phyloP scores from a whole-genome alignment of 2,888 invertebrate genomes.

The Dugesia japonica region DNA sequence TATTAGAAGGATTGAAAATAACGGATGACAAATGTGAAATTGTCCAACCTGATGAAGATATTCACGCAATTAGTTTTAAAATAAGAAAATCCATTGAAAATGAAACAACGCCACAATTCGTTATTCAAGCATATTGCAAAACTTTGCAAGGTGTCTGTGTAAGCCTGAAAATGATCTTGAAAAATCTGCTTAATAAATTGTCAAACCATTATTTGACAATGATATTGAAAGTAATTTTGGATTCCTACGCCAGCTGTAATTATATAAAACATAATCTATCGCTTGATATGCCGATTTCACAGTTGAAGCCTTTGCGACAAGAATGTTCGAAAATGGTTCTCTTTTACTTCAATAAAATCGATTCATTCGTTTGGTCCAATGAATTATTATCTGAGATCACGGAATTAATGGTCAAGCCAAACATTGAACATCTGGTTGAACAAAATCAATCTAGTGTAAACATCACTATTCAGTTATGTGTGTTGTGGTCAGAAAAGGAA shows the following conservation, averaged over 20 bases:
- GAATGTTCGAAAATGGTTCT: neutral
- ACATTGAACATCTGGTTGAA: neutral
- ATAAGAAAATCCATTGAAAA: neutral
- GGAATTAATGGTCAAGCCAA: neutral
- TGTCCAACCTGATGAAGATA: neutral
- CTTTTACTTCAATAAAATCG: neutral
- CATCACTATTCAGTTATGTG: neutral
- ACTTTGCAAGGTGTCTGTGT: neutral
- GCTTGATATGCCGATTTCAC: neutral
- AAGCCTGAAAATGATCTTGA: neutral
- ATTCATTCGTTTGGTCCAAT: neutral
- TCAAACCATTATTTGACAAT: neutral
- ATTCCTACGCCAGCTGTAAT: neutral
- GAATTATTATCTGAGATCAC: neutral
- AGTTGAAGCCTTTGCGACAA: neutral
- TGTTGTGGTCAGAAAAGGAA: neutral
- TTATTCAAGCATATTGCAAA: neutral
- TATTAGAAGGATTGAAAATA: neutral
- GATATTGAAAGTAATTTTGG: neutral
- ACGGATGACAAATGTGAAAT: neutral
- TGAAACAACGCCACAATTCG: neutral
- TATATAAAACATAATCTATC: neutral
- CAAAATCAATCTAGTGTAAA: neutral
- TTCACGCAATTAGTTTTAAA: neutral
- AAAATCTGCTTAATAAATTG: neutral